Percentiles rank a stretch among this genome's conserved stretches.
These are phyloP conservation scores for Dicranocentrus wangi DNA, from an alignment of 2,888 invertebrate genomes.

Conservation along the genomic window DNA sequence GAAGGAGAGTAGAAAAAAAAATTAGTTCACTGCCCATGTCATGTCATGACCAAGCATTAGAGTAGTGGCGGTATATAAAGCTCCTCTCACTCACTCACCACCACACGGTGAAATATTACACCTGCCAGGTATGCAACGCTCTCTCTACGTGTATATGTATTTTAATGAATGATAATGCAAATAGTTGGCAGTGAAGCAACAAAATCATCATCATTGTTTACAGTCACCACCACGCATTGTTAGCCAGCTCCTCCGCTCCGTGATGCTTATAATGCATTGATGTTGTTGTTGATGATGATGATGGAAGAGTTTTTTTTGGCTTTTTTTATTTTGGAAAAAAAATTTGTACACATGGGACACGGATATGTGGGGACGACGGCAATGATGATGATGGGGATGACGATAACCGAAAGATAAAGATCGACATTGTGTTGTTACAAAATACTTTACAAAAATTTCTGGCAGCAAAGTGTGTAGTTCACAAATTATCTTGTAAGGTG, in stretches of 20 bases:
- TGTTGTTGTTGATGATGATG: too few species aligned
- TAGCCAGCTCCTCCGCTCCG: background rate
- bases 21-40: conserved; percentile 50
- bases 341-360: background rate
- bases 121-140: too few species aligned
- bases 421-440: background rate
- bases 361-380: background rate
- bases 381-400: background rate
- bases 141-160: too few species aligned
- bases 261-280: too few species aligned
- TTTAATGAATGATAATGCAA: conserved; percentile 36
- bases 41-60: conserved; percentile 55
- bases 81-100: background rate
- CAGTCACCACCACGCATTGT: background rate
- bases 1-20: background rate
- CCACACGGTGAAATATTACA: conserved; percentile 1
- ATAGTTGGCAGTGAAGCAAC: conserved; percentile 23
- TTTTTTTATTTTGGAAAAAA: too few species aligned
- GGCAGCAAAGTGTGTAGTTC: too few species aligned
- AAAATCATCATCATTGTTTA: conserved; percentile 6
- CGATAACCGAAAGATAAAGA: background rate
- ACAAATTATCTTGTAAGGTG: too few species aligned
- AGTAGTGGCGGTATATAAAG: background rate
- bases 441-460: background rate
- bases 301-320: too few species aligned